Percentiles rank a stretch among this genome's conserved stretches.
Conservation (phyloP, 2,888 invertebrate genomes). For the Xestobium rufovillosum region DNA sequence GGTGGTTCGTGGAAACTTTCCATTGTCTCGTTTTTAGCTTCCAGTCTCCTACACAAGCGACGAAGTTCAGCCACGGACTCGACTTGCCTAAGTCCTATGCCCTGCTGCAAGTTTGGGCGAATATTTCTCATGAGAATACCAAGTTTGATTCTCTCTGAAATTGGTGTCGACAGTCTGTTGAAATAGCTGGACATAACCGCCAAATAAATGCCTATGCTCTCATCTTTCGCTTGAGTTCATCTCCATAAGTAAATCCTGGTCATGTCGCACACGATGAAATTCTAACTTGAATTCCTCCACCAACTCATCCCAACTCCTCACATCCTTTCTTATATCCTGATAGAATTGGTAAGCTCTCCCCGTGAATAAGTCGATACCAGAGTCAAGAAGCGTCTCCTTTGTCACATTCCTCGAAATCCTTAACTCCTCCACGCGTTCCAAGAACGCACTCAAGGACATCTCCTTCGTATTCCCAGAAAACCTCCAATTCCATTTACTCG, state of each 20-base stretch:
- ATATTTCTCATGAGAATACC: constrained; percentile 6
- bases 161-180: not conserved
- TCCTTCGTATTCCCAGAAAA: constrained; percentile 6
- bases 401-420: constrained; percentile 6
- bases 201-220: constrained; percentile 8
- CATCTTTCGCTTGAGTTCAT: constrained; percentile 6
- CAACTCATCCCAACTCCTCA: constrained; percentile 2
- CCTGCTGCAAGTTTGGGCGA: not conserved
- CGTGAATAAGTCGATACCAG: constrained; percentile 7
- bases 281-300: constrained; percentile 4
- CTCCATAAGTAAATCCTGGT: constrained; percentile 6
- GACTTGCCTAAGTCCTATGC: constrained; percentile 2
- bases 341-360: constrained; percentile 6
- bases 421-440: too few relatives aligned
- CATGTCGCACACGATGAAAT: constrained; percentile 5
- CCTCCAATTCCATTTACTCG: constrained; percentile 7
- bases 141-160: constrained; percentile 4
- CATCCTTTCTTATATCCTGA: not conserved
- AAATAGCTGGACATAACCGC: constrained; percentile 2
- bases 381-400: constrained; percentile 4
- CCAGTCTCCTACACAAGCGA: constrained; percentile 2
- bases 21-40: not conserved
- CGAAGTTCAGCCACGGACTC: not conserved
- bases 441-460: constrained; percentile 7
- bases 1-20: not conserved